Base-by-base conservation (phyloP, 2,888 invertebrate species). In the Drosophila birchii region DNA sequence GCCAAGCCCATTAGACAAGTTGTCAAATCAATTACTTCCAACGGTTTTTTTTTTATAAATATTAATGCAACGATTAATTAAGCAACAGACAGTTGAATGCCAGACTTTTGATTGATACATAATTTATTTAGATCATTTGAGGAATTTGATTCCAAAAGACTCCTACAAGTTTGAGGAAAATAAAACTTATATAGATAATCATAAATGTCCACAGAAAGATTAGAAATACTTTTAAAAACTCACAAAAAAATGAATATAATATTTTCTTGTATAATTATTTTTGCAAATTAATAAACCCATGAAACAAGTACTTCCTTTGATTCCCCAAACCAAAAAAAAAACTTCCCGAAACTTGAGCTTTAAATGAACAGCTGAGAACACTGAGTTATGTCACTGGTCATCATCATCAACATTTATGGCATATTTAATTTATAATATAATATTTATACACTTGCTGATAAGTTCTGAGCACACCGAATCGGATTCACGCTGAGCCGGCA, bases 401-500 rank as follows among this genome's bases (percentile, higher is more conserved):
- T 29, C 29, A 45, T 45, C 29, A 45, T 45, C 45, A 12, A 32
- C 29, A 47, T 47, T 47, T 18, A 47, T 47, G 29, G 29, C 29
- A 47, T 32, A 47, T 47, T 47, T 7, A 47, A 12, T 47, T 47
- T 47, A 38, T 12, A 23, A n/a, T 59, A 38, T n/a, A n/a, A n/a
- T n/a, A n/a, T n/a, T n/a, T n/a, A n/a, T 23, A 11, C 23, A 49
- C 16, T 39, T 39, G 59, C 59, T 59, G 59, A 63, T 63, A 58
- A 58, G 29, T 44, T 56, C 18, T n/a, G 39, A 47, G 20, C 38
- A 14, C 29, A n/a, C 11, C 45, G 45, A 38, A 26, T 51, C 55
- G 34, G 39, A 71, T 47, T 71, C 47, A 39, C 47, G 70, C 71
- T 72, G 62, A 72, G 44, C 56, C 45, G 71, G 51, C 71, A 41